Conservation (phyloP, 1,140 invertebrate species). For the Aphaenogaster floridana region DNA sequence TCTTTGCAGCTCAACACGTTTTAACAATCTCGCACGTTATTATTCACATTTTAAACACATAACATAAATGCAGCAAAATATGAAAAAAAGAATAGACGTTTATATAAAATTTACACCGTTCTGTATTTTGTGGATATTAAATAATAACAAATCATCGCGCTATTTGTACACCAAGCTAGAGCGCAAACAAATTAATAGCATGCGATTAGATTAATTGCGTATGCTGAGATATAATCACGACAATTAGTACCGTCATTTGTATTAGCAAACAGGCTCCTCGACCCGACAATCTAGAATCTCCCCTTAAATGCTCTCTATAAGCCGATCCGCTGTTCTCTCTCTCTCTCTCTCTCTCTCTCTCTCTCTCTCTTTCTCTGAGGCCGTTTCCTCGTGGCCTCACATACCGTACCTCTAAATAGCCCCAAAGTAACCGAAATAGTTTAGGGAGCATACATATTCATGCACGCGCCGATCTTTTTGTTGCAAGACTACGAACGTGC, state of each 20-base stretch:
- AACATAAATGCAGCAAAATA: not conserved
- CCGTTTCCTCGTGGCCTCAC: slow-evolving; percentile 33
- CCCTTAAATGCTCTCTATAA: slow-evolving; percentile 33
- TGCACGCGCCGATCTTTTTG: slow-evolving; percentile 50
- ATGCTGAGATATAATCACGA: slow-evolving; percentile 43
- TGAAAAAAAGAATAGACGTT: not conserved
- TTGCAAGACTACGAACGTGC: slow-evolving; percentile 29
- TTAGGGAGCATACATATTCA: slow-evolving; percentile 41
- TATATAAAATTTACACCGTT: not conserved
- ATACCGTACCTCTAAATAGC: slow-evolving; percentile 56
- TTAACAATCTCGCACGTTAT: not conserved
- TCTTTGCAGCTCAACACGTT: not conserved
- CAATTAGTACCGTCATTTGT: slow-evolving; percentile 53
- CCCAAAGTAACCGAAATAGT: slow-evolving; percentile 58
- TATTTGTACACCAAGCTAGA: not conserved
- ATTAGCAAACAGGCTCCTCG: not conserved
- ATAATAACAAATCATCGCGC: not conserved
- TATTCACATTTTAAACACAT: not conserved
- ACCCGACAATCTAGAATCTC: slow-evolving; percentile 2
- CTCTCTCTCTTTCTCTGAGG: not conserved
- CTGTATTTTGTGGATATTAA: not conserved
- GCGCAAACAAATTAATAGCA: slow-evolving; percentile 31
- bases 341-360: not conserved
- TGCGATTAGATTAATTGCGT: slow-evolving; percentile 41
- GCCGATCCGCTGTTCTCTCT: not conserved